Evolutionary conservation across 2,113 vertebrate species (phyloP), one percentile per base, ranked within the genome.

Genomic region (Eupsittula cactorum): DNA sequence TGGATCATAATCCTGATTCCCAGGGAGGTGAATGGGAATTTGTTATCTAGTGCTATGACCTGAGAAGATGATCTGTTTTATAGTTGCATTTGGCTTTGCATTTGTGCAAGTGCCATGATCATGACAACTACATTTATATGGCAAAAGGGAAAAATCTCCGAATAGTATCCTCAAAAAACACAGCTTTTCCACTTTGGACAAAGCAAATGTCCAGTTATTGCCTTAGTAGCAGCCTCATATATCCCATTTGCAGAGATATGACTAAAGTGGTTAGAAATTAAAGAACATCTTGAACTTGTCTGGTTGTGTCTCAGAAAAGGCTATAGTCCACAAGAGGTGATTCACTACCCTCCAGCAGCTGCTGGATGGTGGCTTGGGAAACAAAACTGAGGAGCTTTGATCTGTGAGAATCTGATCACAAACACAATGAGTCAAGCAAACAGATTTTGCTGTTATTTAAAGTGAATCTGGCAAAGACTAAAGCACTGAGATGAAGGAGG

Each of bases 271-370:
- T 76, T 80, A 90, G 92, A 94, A 93, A 91, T 95, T 52, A 79
- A 63, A 91, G 62, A 92, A 95, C 83, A 88, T 93, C 86, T 95
- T 93, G 92, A 96, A 53, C 50, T 78, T 86, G 50, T 96, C 92
- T 93, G 69, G 60, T 78, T 93, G 83, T 94, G 81, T 31, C 64
- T 93, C 80, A 83, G 88, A 88, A 84, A 91, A 77, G 83, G 86
- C 83, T 81, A 50, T 49, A 62, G 76, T 93, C 92, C 86, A 88
- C 50, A 53, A 12, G 28, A 42, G 31, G 47, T 88, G 92, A 95
- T 80, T 94, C 95, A 95, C 0, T 2, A 12, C 39, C 41, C 60
- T 83, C 50, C 91, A 83, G 71, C 79, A 88, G 86, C 42, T 0
- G 1, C 68, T 55, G 1, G 2, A 10, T 41, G 24, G 25, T 88